These are phyloP conservation scores for Plecotus auritus DNA, from an alignment of 2,113 vertebrate genomes.

Conservation along the genomic window DNA sequence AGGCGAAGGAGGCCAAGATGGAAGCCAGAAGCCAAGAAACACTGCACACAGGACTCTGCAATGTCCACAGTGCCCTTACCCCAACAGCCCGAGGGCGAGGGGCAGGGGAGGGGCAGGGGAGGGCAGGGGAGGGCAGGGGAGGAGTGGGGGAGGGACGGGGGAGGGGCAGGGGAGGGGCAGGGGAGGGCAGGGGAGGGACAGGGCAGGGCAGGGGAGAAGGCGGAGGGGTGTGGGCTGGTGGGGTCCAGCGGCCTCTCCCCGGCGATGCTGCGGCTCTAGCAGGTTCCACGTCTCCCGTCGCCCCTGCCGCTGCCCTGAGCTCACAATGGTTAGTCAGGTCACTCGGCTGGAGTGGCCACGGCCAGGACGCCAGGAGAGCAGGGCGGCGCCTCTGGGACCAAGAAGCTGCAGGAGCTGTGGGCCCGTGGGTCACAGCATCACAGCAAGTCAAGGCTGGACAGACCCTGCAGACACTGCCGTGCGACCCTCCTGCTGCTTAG, in stretches of 20 bases:
- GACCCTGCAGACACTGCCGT: neutral
- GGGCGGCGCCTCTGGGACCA: neutral
- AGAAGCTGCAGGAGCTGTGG: neutral
- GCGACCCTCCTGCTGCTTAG: rapidly evolving
- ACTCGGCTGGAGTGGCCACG: neutral
- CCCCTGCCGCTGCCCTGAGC: neutral
- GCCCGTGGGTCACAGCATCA: neutral
- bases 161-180: no score
- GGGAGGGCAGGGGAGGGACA: no score
- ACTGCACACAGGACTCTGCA: neutral
- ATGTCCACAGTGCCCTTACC: neutral
- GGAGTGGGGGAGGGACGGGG: neutral
- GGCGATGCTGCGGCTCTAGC: neutral
- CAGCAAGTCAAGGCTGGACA: neutral
- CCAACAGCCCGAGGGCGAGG: neutral
- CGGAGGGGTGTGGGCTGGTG: no score
- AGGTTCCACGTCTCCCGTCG: neutral
- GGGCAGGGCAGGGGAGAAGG: neutral
- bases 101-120: no score
- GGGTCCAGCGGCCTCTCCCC: neutral
- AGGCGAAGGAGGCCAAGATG: neutral
- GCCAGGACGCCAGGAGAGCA: neutral
- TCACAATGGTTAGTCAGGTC: neutral
- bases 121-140: no score
- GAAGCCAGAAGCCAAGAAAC: neutral